Evolutionary conservation across 1,140 invertebrate species (phyloP).

Genomic region (Oreohelix idahoensis): DNA sequence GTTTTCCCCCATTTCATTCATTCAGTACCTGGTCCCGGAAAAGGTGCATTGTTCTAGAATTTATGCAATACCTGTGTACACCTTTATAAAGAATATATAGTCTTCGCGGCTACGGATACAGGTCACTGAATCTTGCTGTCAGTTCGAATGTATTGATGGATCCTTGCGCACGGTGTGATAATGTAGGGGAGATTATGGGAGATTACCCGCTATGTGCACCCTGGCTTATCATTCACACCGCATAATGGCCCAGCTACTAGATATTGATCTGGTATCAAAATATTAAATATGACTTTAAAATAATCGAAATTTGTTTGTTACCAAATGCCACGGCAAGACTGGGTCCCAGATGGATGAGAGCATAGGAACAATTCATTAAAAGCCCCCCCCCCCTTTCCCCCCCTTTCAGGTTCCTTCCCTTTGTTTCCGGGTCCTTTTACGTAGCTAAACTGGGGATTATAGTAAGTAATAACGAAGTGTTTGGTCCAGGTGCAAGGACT

Average conservation of each 20-base stretch:
- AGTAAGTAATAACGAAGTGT: no score
- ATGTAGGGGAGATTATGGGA: neutral
- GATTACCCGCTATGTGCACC: neutral
- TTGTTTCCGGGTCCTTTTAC: no score
- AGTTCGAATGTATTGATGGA: neutral
- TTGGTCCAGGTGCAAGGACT: no score
- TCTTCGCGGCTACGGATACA: neutral
- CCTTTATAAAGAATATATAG: neutral
- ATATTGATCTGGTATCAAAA: neutral
- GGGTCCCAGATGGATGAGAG: no score
- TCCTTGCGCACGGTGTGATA: neutral
- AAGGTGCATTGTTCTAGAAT: neutral
- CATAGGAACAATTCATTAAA: no score
- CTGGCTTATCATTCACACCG: neutral
- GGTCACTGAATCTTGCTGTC: neutral
- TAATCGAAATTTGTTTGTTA: no score
- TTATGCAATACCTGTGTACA: neutral
- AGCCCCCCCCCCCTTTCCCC: no score
- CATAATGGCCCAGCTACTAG: neutral
- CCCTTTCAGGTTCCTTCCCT: no score
- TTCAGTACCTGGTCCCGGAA: neutral
- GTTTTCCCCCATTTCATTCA: neutral
- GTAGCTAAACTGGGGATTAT: no score
- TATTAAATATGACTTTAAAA: slow-evolving; percentile 8
- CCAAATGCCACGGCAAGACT: no score